These are phyloP conservation scores for Bombus balteatus DNA, from an alignment of 1,140 invertebrate species.

Conservation along the genomic window DNA sequence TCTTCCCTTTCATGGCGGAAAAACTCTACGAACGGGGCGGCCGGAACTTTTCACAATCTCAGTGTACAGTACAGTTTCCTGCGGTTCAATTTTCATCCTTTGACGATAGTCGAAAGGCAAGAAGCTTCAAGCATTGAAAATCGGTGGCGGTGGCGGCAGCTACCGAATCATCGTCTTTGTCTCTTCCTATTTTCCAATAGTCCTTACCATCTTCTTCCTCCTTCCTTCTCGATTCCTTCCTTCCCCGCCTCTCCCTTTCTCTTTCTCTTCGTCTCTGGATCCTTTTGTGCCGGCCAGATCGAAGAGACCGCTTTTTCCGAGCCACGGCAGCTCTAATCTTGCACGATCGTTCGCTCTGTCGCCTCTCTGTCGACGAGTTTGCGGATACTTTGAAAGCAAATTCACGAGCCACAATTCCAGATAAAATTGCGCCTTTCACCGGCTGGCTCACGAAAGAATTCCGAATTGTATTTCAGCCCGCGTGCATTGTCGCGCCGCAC, in stretches of 20 bases:
- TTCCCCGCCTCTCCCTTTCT: neutral
- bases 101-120: constrained; percentile 36
- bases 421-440: constrained; percentile 41
- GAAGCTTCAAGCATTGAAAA: constrained; percentile 18
- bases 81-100: constrained; percentile 47
- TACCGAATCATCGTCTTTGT: constrained; percentile 24
- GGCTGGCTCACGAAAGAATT: constrained; percentile 16
- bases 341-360: constrained; percentile 25
- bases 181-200: constrained; percentile 24
- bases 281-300: constrained; percentile 22
- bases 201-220: neutral
- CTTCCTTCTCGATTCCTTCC: neutral
- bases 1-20: neutral
- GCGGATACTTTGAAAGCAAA: constrained; percentile 45
- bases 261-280: neutral
- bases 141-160: neutral
- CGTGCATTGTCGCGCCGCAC: constrained; percentile 1
- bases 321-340: constrained; percentile 27
- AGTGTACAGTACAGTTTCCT: neutral
- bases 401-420: constrained; percentile 38
- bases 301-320: constrained; percentile 13
- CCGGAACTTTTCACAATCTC: constrained; percentile 7
- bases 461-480: constrained; percentile 20
- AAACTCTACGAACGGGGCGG: neutral
- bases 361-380: constrained; percentile 38